These are phyloP conservation scores for Taxidea taxus DNA, from an alignment of 2,113 vertebrate species.

Conservation along the genomic window DNA sequence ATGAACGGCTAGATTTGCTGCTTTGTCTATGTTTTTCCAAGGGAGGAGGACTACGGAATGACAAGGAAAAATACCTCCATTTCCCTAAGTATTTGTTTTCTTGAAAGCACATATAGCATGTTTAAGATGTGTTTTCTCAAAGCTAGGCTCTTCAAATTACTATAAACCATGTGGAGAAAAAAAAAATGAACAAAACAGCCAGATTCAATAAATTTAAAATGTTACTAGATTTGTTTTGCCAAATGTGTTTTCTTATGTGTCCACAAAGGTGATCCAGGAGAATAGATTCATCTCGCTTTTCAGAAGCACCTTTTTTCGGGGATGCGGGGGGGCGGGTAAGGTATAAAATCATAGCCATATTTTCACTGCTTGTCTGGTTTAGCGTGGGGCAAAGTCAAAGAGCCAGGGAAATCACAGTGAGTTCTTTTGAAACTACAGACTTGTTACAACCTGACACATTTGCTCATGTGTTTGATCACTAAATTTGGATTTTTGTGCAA, in stretches of 20 bases:
- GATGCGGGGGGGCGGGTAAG: rapidly evolving
- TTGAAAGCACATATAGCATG: not conserved
- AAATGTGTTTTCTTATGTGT: not conserved
- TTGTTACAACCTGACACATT: not conserved
- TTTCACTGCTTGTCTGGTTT: not conserved
- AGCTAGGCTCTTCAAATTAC: not conserved
- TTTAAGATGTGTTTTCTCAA: not conserved
- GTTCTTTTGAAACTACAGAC: not conserved
- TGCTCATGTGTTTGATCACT: not conserved
- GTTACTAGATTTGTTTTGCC: not conserved
- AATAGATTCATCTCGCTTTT: not conserved
- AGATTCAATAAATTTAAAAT: not conserved
- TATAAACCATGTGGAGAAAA: not conserved
- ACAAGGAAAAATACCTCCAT: not conserved
- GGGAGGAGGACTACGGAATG: not conserved
- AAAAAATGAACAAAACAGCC: not conserved
- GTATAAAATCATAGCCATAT: not conserved
- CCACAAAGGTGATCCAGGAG: not conserved
- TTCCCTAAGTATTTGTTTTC: not conserved
- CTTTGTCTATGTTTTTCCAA: not conserved
- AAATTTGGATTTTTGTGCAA: not conserved
- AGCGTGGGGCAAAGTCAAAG: not conserved
- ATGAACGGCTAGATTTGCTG: not conserved
- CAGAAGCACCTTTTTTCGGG: not conserved
- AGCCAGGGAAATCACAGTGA: not conserved